Percentiles rank a stretch among this genome's conserved stretches.
Evolutionary conservation across 1,140 invertebrate genomes (phyloP).

Genomic region (Chrysoperla carnea): DNA sequence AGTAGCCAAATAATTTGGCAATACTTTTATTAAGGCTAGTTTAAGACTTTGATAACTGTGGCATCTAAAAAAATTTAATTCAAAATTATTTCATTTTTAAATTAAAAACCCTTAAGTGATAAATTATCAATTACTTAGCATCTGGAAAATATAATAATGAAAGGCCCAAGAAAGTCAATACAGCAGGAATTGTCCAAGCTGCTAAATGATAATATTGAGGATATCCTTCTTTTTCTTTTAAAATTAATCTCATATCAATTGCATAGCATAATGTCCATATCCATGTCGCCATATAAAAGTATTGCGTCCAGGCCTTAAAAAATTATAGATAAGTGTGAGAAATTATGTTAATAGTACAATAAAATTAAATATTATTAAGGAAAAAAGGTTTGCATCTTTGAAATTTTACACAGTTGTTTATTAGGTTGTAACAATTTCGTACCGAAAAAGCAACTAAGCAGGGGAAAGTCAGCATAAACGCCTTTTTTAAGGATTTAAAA

Average conservation of each 20-base stretch:
- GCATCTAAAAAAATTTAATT: constrained; percentile 36
- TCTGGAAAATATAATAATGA: constrained; percentile 55
- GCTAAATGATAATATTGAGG: constrained; percentile 41
- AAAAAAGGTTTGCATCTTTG: background rate
- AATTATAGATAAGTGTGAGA: background rate
- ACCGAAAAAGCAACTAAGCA: too few species aligned
- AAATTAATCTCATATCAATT: constrained; percentile 50
- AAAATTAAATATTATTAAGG: background rate
- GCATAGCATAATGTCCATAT: constrained; percentile 72
- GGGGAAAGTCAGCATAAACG: too few species aligned
- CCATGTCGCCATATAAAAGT: constrained; percentile 70
- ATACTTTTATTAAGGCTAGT: constrained; percentile 40
- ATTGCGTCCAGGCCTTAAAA: constrained; percentile 62
- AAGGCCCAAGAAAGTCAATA: constrained; percentile 45
- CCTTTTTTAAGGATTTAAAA: too few species aligned
- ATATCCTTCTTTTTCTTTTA: constrained; percentile 38
- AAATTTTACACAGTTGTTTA: too few species aligned
- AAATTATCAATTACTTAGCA: constrained; percentile 41
- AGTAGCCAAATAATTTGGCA: constrained; percentile 62
- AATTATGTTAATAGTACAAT: background rate
- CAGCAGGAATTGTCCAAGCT: constrained; percentile 50
- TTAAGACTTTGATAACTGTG: constrained; percentile 38
- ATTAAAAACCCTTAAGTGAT: background rate
- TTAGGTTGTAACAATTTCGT: too few species aligned
- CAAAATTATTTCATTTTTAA: too few species aligned